phyloP scores from a whole-genome alignment of 2,113 vertebrate genomes.

The Nibea coibor region DNA sequence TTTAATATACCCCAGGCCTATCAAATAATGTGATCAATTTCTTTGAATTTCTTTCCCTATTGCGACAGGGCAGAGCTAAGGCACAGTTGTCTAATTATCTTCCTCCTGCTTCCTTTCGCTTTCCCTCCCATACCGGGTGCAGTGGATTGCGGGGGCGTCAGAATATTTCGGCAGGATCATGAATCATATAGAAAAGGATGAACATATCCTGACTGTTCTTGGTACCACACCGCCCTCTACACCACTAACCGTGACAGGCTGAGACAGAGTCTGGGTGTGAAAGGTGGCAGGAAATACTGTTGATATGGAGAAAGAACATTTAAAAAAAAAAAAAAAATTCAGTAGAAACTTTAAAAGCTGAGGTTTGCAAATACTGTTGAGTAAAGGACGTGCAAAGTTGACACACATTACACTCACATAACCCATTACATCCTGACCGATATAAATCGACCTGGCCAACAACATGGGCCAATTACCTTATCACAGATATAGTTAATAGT shows the following conservation, averaged over 20 bases:
- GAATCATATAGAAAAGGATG: constrained; percentile 42
- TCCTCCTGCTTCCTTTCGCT: constrained; percentile 36
- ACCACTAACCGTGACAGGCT: not conserved
- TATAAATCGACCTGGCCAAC: not conserved
- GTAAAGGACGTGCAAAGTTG: not conserved
- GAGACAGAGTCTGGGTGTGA: constrained; percentile 13
- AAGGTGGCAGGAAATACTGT: not conserved
- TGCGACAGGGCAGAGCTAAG: constrained; percentile 26
- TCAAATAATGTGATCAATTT: constrained; percentile 73
- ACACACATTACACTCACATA: not conserved
- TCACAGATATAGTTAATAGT: not conserved
- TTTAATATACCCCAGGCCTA: constrained; percentile 55
- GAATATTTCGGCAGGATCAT: constrained; percentile 35
- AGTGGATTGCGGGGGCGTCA: constrained; percentile 16
- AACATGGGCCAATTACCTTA: not conserved
- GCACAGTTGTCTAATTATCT: constrained; percentile 60
- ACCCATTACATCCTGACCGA: not conserved
- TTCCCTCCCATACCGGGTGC: constrained; percentile 13
- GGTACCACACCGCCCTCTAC: not conserved
- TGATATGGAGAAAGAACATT: not conserved
- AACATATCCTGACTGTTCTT: constrained; percentile 16
- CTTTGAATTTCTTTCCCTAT: constrained; percentile 43
- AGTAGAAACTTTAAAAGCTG: not conserved
- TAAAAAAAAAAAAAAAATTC: too few species aligned
- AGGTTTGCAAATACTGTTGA: not conserved